Conservation (phyloP, 2,797 vertebrate genomes). For the Phrynocephalus guinanensis region DNA sequence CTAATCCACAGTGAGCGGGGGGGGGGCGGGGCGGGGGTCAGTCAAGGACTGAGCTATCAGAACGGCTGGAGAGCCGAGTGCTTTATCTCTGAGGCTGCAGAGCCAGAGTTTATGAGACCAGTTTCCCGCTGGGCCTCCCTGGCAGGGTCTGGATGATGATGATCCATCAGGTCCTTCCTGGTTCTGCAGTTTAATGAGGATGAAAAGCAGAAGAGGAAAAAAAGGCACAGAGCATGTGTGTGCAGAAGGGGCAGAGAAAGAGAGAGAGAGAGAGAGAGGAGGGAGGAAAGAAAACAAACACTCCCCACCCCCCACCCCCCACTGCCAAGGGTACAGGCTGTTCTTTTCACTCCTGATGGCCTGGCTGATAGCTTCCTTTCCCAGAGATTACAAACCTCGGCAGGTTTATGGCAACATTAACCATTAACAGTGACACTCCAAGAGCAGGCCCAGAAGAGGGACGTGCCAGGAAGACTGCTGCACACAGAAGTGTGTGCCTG, state of each 20-base stretch:
- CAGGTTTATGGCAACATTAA: slow-evolving; percentile 59
- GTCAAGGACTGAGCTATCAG: too few species aligned
- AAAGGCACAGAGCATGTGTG: too few species aligned
- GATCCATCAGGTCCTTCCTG: too few species aligned
- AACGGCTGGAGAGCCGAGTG: too few species aligned
- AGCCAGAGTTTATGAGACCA: too few species aligned
- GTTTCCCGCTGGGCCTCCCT: too few species aligned
- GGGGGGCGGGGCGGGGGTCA: too few species aligned
- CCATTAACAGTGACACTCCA: slow-evolving; percentile 60
- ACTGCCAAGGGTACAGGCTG: slow-evolving; percentile 54
- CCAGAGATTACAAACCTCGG: neutral
- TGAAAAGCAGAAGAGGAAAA: too few species aligned
- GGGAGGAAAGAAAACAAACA: slow-evolving; percentile 50
- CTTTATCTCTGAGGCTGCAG: too few species aligned
- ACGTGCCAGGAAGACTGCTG: neutral
- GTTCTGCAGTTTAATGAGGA: too few species aligned
- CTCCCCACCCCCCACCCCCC: neutral
- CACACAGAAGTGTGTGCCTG: neutral
- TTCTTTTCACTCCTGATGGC: slow-evolving; percentile 50
- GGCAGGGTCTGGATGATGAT: too few species aligned
- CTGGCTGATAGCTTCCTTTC: slow-evolving; percentile 47
- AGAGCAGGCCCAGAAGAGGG: neutral
- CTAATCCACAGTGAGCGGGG: too few species aligned
- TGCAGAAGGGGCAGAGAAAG: neutral
- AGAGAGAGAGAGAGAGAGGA: neutral